Conservation (phyloP, 2,113 vertebrate species). For the Eretmochelys imbricata region DNA sequence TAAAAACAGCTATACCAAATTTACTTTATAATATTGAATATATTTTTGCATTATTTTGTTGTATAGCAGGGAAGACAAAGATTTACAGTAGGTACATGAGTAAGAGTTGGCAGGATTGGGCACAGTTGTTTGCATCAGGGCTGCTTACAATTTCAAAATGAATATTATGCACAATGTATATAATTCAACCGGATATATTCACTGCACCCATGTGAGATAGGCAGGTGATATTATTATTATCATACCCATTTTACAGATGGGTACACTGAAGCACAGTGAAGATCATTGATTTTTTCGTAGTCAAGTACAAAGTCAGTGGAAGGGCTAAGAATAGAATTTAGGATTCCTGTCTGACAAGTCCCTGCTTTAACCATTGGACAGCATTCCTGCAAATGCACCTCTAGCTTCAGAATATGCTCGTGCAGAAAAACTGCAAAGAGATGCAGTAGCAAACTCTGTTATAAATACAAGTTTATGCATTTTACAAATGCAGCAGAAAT, state of each 20-base stretch:
- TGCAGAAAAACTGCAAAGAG: neutral
- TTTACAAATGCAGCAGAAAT: neutral
- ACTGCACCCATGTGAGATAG: fast-evolving
- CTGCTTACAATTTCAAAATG: fast-evolving
- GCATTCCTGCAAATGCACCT: neutral
- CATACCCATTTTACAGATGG: neutral
- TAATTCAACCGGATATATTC: neutral
- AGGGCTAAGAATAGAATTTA: fast-evolving
- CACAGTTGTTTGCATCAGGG: neutral
- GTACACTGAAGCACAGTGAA: neutral
- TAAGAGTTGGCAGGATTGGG: neutral
- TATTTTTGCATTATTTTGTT: neutral
- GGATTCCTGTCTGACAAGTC: neutral
- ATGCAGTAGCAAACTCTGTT: neutral
- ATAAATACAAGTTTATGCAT: neutral
- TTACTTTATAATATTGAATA: neutral
- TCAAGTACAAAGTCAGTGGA: fast-evolving
- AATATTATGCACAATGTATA: fast-evolving
- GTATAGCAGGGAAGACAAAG: neutral
- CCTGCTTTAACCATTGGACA: neutral
- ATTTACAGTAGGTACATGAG: neutral
- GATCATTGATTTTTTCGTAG: fast-evolving
- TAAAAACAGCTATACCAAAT: neutral
- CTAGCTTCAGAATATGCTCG: neutral
- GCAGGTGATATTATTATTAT: fast-evolving